Conservation (phyloP, 2,888 invertebrate genomes). For the Habroteleia sp. region DNA sequence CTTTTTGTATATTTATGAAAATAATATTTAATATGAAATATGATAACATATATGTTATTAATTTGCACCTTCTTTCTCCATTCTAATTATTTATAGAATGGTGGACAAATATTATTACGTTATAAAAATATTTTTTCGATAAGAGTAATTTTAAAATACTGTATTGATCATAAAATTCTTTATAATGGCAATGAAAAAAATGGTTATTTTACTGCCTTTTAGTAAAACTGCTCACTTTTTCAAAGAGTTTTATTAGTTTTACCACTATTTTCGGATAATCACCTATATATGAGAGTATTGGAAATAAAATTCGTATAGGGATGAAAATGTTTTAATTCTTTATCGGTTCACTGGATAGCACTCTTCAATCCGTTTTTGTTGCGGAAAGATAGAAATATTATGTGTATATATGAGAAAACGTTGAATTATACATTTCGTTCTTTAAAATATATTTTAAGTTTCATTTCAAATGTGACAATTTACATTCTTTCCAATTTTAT, state of each 20-base stretch:
- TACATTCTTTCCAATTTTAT: not conserved
- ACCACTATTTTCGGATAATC: constrained; percentile 17
- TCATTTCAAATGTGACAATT: not conserved
- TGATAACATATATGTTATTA: too few species aligned
- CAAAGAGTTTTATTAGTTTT: constrained; percentile 20
- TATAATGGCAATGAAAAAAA: constrained; percentile 6
- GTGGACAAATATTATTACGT: too few species aligned
- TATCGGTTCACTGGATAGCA: constrained; percentile 19
- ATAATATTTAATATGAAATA: too few species aligned
- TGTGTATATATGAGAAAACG: constrained; percentile 22
- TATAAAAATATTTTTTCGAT: too few species aligned
- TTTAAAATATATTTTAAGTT: constrained; percentile 1
- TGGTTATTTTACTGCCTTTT: constrained; percentile 18
- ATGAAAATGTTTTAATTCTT: constrained; percentile 31
- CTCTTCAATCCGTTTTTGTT: constrained; percentile 27
- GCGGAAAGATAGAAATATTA: constrained; percentile 14
- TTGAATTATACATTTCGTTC: constrained; percentile 8
- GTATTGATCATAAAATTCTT: too few species aligned
- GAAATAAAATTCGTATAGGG: constrained; percentile 23
- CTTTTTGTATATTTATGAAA: too few species aligned
- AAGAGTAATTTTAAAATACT: too few species aligned
- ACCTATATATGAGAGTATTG: constrained; percentile 6
- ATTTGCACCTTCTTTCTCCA: too few species aligned
- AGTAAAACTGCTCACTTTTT: constrained; percentile 16
- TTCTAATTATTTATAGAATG: too few species aligned